Base-by-base conservation (phyloP, 1,140 invertebrate species). In the Kradibia gibbosae region DNA sequence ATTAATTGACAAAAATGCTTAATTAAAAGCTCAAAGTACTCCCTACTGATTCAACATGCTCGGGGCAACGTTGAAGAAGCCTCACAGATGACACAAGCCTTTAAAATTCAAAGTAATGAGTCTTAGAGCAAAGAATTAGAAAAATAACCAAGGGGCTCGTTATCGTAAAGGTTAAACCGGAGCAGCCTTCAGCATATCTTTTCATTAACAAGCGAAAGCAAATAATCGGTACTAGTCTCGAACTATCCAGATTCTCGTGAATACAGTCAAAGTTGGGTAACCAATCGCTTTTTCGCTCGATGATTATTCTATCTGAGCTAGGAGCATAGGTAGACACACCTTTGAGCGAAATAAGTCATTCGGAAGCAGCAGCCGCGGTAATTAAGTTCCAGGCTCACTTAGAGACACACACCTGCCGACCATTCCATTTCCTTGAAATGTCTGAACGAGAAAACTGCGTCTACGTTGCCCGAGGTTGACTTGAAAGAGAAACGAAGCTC, bases 391-490 rank as follows among this genome's bases (percentile, higher is more conserved):
- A 70, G 22, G 78, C 42, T 42, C 34, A 80, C 53, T 73, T 65
- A 53, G 79, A 34, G 22, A 67, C 79, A 77, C 79, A 77, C 80
- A 81, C 80, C 80, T 81, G 80, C 28, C 39, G 60, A 50, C 67
- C 53, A 77, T 81, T 81, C 62, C 65, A 81, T 81, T 81, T 81
- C 65, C 74, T 76, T 81, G 62, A 81, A 81, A 81, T 81, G 62
- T 55, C 60, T 77, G 48, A 75, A 50, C 57, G 48, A 17, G 79
- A 81, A 81, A 81, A 81, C 22, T 67, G 48, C 71, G 31, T 25
- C 39, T 53, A 53, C 71, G 20, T 74, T 34, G 71, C 72, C 60
- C 0, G 57, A 57, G 78, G 78, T 55, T 28, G 55, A 75, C 57
- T 80, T 80, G 65, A 74, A 80, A 80, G 25, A 81, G 45, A 53